These are phyloP conservation scores for Melieria picta DNA, from an alignment of 2,888 invertebrate species.

Conservation along the genomic window DNA sequence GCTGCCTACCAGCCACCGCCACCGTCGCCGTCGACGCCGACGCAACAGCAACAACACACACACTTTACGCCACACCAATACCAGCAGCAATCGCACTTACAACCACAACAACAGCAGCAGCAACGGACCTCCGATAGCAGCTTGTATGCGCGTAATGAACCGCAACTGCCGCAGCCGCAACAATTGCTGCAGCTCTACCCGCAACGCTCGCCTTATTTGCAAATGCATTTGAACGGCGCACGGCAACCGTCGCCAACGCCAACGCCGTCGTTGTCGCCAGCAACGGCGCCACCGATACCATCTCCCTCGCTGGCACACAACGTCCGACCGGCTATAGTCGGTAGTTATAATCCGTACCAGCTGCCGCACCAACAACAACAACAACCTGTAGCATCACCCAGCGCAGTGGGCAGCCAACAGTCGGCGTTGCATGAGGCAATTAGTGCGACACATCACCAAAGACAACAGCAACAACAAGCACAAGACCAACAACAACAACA, in stretches of 20 bases:
- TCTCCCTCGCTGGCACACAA: neutral
- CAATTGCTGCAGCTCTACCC: conserved; percentile 7
- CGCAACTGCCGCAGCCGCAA: conserved; percentile 22
- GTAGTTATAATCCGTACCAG: neutral
- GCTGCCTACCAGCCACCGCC: conserved; percentile 29
- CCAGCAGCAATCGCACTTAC: conserved; percentile 10
- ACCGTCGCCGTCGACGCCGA: neutral
- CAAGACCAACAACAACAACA: conserved; percentile 9
- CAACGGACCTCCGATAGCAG: neutral
- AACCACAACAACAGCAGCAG: conserved; percentile 19
- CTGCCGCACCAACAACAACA: conserved; percentile 17
- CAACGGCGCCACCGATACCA: neutral
- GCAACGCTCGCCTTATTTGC: conserved; percentile 25
- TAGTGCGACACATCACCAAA: neutral
- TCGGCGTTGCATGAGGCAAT: too few relatives aligned
- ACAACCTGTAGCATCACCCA: conserved; percentile 3
- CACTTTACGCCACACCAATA: conserved; percentile 3
- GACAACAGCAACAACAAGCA: conserved; percentile 21
- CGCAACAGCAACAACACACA: conserved; percentile 21
- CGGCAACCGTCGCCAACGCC: conserved; percentile 4
- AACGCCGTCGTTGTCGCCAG: neutral
- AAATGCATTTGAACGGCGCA: conserved; percentile 25
- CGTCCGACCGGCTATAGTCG: neutral
- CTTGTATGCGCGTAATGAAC: too few relatives aligned
- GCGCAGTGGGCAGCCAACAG: neutral